Evolutionary conservation across 2,113 vertebrate species (phyloP).

Genomic region (Coracopsis vasa): DNA sequence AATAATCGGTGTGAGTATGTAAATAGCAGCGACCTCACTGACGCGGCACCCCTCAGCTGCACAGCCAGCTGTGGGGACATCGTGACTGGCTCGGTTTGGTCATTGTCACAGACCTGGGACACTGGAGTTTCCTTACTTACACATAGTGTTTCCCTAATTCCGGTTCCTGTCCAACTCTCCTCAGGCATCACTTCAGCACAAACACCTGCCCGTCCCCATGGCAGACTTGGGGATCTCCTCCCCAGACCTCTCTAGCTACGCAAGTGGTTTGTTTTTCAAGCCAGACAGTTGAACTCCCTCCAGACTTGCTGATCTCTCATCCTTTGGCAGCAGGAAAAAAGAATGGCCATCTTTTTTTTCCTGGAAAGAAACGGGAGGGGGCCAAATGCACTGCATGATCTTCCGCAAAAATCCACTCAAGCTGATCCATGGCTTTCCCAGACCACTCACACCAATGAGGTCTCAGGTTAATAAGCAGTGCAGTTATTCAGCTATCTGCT

Average conservation of each 20-base stretch:
- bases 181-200: background rate
- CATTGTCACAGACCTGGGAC: slow-evolving; percentile 1
- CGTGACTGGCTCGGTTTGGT: background rate
- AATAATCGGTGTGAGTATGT: slow-evolving; percentile 13
- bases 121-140: background rate
- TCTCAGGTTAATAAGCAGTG: slow-evolving; percentile 73
- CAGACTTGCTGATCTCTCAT: background rate
- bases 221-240: background rate
- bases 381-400: fast-evolving
- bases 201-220: background rate
- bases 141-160: background rate
- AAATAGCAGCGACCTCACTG: slow-evolving; percentile 56
- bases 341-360: background rate
- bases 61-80: background rate
- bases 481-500: slow-evolving; percentile 59
- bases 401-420: background rate
- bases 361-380: background rate
- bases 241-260: background rate
- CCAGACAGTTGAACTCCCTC: background rate
- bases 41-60: background rate
- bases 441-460: slow-evolving; percentile 37
- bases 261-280: background rate
- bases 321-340: background rate
- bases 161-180: background rate
- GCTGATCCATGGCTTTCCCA: background rate